Percentiles rank a stretch among this genome's conserved stretches.
Evolutionary conservation across 2,113 vertebrate genomes (phyloP).

Genomic region (Emberiza fucata): DNA sequence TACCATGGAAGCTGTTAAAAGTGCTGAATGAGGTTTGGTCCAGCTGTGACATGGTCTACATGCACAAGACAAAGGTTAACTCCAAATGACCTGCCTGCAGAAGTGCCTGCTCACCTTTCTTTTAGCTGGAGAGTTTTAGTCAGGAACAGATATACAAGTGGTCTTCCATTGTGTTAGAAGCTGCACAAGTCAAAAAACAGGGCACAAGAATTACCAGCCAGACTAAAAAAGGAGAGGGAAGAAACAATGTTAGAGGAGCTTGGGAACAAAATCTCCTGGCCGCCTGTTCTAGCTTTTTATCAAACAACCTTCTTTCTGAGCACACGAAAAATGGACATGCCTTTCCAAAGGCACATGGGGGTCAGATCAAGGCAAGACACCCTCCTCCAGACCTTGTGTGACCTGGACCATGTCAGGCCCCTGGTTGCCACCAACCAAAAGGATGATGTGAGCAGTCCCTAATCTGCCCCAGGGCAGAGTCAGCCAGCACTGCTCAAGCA

Average conservation of each 20-base stretch:
- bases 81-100: background rate
- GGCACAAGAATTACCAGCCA: background rate
- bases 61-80: background rate
- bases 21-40: background rate
- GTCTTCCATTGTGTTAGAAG: background rate
- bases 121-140: background rate
- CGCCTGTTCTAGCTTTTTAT: background rate
- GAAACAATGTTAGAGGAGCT: background rate
- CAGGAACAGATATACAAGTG: background rate
- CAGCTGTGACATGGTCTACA: background rate
- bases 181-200: background rate
- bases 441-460: background rate
- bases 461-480: background rate
- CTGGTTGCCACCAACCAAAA: background rate
- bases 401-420: background rate
- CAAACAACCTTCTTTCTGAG: background rate
- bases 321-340: background rate
- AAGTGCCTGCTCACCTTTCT: background rate
- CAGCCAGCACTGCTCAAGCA: background rate
- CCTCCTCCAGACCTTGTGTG: background rate
- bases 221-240: background rate
- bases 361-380: background rate
- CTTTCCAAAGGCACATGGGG: background rate
- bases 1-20: background rate
- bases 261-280: background rate